Percentiles rank a stretch among this genome's conserved stretches.
Evolutionary conservation across 2,797 vertebrate species (phyloP).

Genomic region (Coendou prehensilis): DNA sequence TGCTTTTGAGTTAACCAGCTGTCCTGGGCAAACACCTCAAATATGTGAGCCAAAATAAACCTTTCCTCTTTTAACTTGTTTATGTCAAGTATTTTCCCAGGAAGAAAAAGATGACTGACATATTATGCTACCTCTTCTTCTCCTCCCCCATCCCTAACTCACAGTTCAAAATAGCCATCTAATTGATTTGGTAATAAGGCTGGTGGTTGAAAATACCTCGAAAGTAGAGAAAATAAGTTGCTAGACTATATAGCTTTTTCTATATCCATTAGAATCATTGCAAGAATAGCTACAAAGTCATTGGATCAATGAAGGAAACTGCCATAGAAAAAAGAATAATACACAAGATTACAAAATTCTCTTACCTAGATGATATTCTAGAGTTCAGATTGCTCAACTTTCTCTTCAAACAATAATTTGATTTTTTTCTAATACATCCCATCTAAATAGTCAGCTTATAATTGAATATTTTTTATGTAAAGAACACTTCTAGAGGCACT

Average conservation of each 20-base stretch:
- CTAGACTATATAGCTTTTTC: background rate
- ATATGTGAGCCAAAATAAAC: background rate
- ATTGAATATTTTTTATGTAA: background rate
- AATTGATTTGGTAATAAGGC: background rate
- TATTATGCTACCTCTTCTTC: background rate
- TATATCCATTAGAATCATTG: background rate
- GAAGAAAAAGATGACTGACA: background rate
- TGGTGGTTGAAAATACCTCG: background rate
- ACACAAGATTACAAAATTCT: background rate
- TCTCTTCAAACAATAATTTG: background rate
- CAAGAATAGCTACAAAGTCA: background rate
- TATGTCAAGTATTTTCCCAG: background rate
- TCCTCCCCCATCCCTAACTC: background rate
- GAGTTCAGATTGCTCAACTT: constrained; percentile 9
- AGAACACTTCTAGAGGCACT: background rate
- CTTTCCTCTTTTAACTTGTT: background rate
- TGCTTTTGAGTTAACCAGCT: background rate
- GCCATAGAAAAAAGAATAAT: background rate
- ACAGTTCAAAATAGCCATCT: background rate
- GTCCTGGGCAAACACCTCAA: background rate
- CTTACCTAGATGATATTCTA: background rate
- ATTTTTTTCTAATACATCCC: background rate
- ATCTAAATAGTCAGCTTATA: background rate
- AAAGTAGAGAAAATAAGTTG: background rate
- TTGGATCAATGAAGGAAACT: background rate